Evolutionary conservation across 2,113 vertebrate genomes (phyloP).

Genomic region (Muscicapa adusta): DNA sequence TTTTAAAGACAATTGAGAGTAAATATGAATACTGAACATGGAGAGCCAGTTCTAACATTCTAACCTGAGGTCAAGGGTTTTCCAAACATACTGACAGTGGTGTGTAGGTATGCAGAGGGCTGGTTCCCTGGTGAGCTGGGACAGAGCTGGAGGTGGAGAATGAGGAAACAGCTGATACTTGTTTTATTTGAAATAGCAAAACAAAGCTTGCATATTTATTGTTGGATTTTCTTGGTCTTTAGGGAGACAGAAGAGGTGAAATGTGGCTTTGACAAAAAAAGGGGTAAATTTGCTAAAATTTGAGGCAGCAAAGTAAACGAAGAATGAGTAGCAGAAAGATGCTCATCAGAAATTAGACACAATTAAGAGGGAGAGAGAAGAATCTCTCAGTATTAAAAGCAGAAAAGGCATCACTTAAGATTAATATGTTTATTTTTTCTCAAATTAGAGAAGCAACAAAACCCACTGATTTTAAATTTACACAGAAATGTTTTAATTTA

Average conservation of each 20-base stretch:
- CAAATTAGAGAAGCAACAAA: not conserved
- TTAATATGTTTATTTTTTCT: not conserved
- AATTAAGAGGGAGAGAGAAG: not conserved
- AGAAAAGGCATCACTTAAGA: not conserved
- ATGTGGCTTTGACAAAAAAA: not conserved
- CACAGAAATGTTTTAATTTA: not conserved
- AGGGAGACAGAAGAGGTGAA: not conserved
- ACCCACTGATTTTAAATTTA: not conserved
- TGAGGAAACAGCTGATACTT: not conserved
- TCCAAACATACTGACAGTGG: not conserved
- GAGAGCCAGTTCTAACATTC: not conserved
- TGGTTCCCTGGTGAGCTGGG: not conserved
- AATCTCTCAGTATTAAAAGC: not conserved
- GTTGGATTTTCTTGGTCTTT: not conserved
- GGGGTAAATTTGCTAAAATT: not conserved
- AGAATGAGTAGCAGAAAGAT: not conserved
- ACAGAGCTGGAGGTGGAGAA: not conserved
- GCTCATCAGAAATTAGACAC: not conserved
- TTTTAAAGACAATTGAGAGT: not conserved
- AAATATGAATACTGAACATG: not conserved
- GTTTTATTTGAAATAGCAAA: not conserved
- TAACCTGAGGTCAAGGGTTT: slow-evolving; percentile 34
- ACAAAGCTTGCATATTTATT: not conserved
- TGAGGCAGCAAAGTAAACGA: not conserved
- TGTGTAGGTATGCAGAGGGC: not conserved